These are phyloP conservation scores for Teinopalpus imperialis DNA, from an alignment of 2,888 invertebrate species.

Conservation along the genomic window DNA sequence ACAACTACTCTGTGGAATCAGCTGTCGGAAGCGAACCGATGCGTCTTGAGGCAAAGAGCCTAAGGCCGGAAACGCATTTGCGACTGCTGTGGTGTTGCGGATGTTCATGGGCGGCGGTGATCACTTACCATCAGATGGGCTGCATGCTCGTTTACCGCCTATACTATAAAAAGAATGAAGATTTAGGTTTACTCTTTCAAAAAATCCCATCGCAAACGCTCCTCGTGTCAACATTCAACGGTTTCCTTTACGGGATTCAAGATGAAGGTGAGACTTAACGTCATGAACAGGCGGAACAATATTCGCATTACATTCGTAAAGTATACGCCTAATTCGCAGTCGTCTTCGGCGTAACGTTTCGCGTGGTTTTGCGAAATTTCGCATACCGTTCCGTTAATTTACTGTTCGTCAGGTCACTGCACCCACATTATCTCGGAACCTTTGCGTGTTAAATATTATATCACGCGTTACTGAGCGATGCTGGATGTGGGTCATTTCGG, in stretches of 20 bases:
- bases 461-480: conserved; percentile 13
- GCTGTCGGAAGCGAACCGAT: too few species aligned
- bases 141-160: too few species aligned
- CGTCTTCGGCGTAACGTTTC: conserved; percentile 23
- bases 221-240: conserved; percentile 11
- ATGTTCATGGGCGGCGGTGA: too few species aligned
- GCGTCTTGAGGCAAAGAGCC: too few species aligned
- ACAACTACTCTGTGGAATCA: too few species aligned
- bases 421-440: conserved; percentile 20
- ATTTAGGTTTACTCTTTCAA: too few species aligned
- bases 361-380: conserved; percentile 29
- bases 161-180: too few species aligned
- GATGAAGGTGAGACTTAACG: conserved; percentile 2
- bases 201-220: too few species aligned
- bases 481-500: conserved; percentile 14
- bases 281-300: background rate
- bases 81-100: too few species aligned
- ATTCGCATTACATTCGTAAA: conserved; percentile 14
- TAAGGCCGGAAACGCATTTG: too few species aligned
- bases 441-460: conserved; percentile 23
- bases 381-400: conserved; percentile 27
- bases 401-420: conserved; percentile 15
- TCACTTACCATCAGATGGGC: too few species aligned
- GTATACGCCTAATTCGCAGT: conserved; percentile 16
- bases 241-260: conserved; percentile 8